Conservation (phyloP, 2,113 vertebrate genomes). For the Collichthys lucidus region DNA sequence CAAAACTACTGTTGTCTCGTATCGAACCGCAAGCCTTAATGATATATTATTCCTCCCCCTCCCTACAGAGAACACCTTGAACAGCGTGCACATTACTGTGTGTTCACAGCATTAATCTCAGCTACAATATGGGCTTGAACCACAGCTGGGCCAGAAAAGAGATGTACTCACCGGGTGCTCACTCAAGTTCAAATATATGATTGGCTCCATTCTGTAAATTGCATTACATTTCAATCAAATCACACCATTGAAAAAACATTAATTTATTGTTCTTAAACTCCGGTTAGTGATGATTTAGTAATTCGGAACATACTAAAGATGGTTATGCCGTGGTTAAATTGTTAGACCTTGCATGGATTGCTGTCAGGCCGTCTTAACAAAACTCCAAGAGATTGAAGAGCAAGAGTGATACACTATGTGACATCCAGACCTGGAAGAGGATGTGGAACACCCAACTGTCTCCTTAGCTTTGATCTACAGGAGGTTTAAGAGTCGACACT, state of each 20-base stretch:
- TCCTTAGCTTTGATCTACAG: conserved; percentile 60
- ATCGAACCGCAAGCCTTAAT: conserved; percentile 56
- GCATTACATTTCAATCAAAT: conserved; percentile 54
- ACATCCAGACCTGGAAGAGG: conserved; percentile 38
- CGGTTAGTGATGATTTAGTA: not conserved
- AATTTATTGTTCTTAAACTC: too few relatives aligned
- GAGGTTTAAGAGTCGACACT: conserved; percentile 37
- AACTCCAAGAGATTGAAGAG: conserved; percentile 10
- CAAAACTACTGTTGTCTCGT: conserved; percentile 33
- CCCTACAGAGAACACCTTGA: conserved; percentile 60
- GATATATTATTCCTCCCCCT: conserved; percentile 56
- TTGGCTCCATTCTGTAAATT: conserved; percentile 45
- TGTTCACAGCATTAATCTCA: conserved; percentile 55
- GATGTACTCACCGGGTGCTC: conserved; percentile 16
- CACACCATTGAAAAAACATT: not conserved
- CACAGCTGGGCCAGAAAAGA: conserved; percentile 46
- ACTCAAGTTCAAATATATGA: conserved; percentile 40
- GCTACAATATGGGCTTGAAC: conserved; percentile 36
- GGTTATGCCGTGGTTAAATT: not conserved
- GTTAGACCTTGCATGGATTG: not conserved
- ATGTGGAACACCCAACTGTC: conserved; percentile 45
- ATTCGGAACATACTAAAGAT: not conserved
- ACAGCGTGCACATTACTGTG: conserved; percentile 38
- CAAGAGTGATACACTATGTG: conserved; percentile 23
- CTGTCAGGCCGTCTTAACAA: conserved; percentile 12